Base-by-base conservation (phyloP, 2,797 vertebrate species). In the Smutsia temminckii region DNA sequence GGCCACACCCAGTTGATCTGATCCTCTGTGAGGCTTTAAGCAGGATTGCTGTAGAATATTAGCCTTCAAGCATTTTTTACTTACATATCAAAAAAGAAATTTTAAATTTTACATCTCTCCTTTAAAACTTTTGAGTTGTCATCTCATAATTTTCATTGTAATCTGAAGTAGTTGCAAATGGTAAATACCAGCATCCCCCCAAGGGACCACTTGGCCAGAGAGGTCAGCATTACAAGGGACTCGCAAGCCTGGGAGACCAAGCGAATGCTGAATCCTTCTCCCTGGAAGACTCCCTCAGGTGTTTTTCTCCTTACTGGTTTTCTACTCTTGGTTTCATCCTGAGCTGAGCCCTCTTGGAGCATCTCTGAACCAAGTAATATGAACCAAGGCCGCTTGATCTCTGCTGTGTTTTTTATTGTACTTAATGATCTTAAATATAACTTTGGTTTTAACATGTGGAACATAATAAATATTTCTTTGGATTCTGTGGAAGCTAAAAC, bases 401-500 rank as follows among this genome's bases (percentile, higher is more conserved):
- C 53, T 72, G 21, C n/a, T 37, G 8, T 0, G n/a, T 10, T 51
- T 79, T 40, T 85, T 6, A 79, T 69, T 68, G 63, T 57, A 72
- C 29, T 37, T 32, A 85, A 71, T 59, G 34, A 85, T 29, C 32
- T 42, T 86, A 79, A 59, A 40, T 85, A 72, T 40, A 61, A 57
- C 40, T 59, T 4, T 29, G n/a, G 13, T 32, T 20, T 89, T 91
- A 78, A 2, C n/a, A 89, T 74, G 37, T 81, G 37, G 34, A 83
- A n/a, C 37, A 96, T 84, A 61, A 87, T 83, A 55, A 93, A 17
- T 77, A 77, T 61, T 81, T 61, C 46, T 66, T 29, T 85, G 59
- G 55, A 68, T 66, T 92, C 68, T 77, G 20, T 18, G 32, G 51
- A 83, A 93, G 14, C 27, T 85, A 71, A 64, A 79, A 77, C n/a